Base-by-base conservation (phyloP, 2,797 vertebrate genomes). In the Macroramphosus scolopax region DNA sequence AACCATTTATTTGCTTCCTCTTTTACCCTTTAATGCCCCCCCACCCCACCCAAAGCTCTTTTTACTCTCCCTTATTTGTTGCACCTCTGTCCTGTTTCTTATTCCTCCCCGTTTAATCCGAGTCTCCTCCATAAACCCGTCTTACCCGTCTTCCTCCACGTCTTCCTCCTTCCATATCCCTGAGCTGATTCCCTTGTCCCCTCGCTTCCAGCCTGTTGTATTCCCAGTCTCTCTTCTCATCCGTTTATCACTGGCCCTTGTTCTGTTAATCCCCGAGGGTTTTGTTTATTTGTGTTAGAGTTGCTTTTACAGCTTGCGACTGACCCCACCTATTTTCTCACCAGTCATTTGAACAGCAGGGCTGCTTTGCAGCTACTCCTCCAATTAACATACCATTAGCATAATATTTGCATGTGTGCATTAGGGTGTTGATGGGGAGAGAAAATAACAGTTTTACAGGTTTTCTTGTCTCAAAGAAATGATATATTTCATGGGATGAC, bases 331-430 rank as follows among this genome's bases (percentile, higher is more conserved):
- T 89, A 87, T 87, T 88, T 87, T 89, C 83, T 87, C 89, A 89
- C 87, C 85, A 89, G 85, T 82, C 84, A 85, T 90, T 81, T 87
- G 79, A 88, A 90, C 89, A 91, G 90, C 88, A 90, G 89, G 89
- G 81, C 87, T 85, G 89, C 84, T 89, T 87, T 87, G 84, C 88
- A 87, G 83, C 83, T 82, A 84, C 78, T 75, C 82, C 79, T 78
- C 67, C 86, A 86, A 92, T 91, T 91, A 91, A 81, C 90, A 92
- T 92, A 84, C 39, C 70, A 90, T 90, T 92, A 90, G 87, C 89
- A 92, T 91, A 87, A 88, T 88, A 92, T 92, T 92, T 89, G 88
- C 87, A 91, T 90, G 87, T 90, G 87, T 84, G 87, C 88, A 89
- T 88, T 86, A 78, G 87, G 87, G 89, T 90, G 88, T 89, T 89